Percentiles rank a stretch among this genome's conserved stretches.
phyloP scores from a whole-genome alignment of 2,113 vertebrate species.

The Poecilia latipinna region DNA sequence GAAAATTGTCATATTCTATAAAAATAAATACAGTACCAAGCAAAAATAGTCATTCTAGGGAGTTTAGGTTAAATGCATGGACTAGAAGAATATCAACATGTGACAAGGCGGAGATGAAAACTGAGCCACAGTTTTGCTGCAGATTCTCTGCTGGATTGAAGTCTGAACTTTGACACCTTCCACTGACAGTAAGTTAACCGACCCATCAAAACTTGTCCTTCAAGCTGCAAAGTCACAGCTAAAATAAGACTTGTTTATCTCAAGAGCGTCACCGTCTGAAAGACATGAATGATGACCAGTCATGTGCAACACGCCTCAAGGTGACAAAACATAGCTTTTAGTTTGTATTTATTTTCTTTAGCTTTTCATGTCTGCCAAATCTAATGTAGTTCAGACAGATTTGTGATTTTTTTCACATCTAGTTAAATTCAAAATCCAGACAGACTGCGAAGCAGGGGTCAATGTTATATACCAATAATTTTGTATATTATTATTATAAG shows the following conservation, averaged over 20 bases:
- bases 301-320: neutral
- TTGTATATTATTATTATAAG: no score
- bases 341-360: neutral
- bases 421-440: neutral
- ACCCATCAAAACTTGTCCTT: neutral
- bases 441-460: neutral
- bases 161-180: neutral
- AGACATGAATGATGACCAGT: neutral
- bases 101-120: no score
- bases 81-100: no score
- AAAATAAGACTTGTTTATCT: constrained; percentile 1
- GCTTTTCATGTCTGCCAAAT: neutral
- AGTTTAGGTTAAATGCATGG: no score
- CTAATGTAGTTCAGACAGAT: neutral
- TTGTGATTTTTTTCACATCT: neutral
- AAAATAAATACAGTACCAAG: no score
- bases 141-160: no score
- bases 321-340: neutral
- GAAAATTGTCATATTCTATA: no score
- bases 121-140: no score
- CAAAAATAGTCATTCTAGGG: no score
- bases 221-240: neutral
- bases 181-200: neutral
- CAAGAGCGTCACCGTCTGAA: neutral
- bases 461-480: neutral